Percentiles rank a stretch among this genome's conserved stretches.
Conservation (phyloP, 2,888 invertebrate species). For the Gasteruption jaculator region DNA sequence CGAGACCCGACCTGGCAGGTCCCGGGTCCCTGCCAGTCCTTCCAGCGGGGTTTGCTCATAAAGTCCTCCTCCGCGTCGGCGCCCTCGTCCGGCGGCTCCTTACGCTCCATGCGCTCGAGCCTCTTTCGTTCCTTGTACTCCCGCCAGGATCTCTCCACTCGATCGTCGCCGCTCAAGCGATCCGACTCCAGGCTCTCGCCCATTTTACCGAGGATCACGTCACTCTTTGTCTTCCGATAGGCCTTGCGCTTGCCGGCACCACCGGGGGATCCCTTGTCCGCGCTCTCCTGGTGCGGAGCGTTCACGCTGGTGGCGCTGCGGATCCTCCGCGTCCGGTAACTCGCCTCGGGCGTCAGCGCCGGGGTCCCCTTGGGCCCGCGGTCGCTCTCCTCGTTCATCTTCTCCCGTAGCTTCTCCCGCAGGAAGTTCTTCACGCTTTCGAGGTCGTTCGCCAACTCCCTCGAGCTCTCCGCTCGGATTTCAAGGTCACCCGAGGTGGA, state of each 20-base stretch:
- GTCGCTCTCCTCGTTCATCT: constrained; percentile 32
- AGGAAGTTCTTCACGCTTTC: constrained; percentile 32
- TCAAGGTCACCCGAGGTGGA: constrained; percentile 7
- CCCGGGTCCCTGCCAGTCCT: constrained; percentile 28
- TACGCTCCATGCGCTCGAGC: constrained; percentile 29
- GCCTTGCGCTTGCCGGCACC: constrained; percentile 26
- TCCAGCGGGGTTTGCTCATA: constrained; percentile 40
- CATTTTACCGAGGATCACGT: constrained; percentile 29
- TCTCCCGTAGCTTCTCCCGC: constrained; percentile 31
- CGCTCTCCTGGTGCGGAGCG: constrained; percentile 9
- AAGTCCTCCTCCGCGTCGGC: constrained; percentile 33
- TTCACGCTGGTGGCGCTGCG: constrained; percentile 37
- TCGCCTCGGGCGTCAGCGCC: not conserved
- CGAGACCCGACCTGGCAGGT: too few species aligned
- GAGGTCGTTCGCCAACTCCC: constrained; percentile 24
- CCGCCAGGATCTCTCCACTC: constrained; percentile 39
- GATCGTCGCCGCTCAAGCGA: constrained; percentile 32
- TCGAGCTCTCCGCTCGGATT: not conserved
- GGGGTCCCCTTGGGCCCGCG: not conserved
- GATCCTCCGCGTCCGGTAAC: constrained; percentile 34
- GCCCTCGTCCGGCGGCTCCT: constrained; percentile 19
- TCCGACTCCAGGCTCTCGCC: constrained; percentile 28
- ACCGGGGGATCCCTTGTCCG: constrained; percentile 6
- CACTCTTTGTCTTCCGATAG: constrained; percentile 41
- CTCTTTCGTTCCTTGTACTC: constrained; percentile 41